Conservation (phyloP, 1,140 invertebrate species). For the Pogonomyrmex barbatus region DNA sequence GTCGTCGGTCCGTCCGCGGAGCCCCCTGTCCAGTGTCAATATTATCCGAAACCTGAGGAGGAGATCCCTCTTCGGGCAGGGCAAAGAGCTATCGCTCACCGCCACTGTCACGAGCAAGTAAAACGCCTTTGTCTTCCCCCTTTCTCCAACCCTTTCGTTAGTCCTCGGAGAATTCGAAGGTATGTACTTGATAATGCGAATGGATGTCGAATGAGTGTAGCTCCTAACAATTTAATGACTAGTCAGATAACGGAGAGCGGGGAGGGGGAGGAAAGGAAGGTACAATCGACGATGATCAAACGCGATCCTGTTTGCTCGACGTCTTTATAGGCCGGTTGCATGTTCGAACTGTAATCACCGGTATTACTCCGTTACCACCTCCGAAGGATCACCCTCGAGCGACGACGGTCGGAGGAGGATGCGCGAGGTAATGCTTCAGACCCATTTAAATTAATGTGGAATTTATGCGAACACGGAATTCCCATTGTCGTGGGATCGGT, state of each 20-base stretch:
- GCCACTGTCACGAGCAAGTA: neutral
- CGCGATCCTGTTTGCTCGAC: conserved; percentile 26
- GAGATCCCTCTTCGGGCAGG: neutral
- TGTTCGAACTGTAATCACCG: conserved; percentile 26
- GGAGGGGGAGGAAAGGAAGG: neutral
- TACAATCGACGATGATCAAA: conserved; percentile 34
- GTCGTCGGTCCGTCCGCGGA: conserved; percentile 44
- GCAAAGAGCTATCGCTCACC: conserved; percentile 16
- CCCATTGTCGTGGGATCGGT: conserved; percentile 21
- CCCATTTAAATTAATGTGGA: conserved; percentile 56
- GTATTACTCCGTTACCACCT: conserved; percentile 39
- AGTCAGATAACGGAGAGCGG: neutral
- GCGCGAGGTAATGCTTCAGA: conserved; percentile 43
- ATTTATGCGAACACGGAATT: conserved; percentile 46
- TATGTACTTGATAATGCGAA: neutral
- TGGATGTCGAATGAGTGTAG: neutral
- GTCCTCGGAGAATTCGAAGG: conserved; percentile 4
- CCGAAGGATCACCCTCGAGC: conserved; percentile 22
- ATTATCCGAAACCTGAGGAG: conserved; percentile 55
- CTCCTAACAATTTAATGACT: conserved; percentile 9
- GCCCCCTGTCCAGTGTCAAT: conserved; percentile 53
- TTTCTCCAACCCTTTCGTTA: conserved; percentile 16
- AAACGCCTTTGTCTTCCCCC: conserved; percentile 17
- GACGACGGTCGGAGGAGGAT: conserved; percentile 19
- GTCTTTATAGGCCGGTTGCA: conserved; percentile 19